Conservation (phyloP, 2,113 vertebrate genomes). For the Dipodomys spectabilis region DNA sequence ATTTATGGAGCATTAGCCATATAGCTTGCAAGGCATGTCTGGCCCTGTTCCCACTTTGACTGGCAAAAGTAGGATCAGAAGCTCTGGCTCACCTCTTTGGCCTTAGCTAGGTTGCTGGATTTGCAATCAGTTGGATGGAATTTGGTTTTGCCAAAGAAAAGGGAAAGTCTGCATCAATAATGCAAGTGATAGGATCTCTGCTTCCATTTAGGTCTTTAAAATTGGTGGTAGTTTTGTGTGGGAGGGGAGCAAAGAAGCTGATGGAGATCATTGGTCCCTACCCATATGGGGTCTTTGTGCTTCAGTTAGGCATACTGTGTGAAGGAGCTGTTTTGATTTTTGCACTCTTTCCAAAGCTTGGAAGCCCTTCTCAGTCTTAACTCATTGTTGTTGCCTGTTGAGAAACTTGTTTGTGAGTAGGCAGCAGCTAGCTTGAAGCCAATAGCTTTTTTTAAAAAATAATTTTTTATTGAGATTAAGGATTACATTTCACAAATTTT, state of each 20-base stretch:
- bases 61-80: conserved; percentile 19
- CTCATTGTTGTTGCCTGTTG: neutral
- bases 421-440: neutral
- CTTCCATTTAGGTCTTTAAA: conserved; percentile 8
- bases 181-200: neutral
- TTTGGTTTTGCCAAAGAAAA: conserved; percentile 49
- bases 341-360: neutral
- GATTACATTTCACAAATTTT: too few relatives aligned
- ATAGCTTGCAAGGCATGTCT: neutral
- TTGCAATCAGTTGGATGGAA: neutral
- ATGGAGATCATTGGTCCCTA: neutral
- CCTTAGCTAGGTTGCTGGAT: neutral
- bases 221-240: neutral
- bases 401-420: neutral
- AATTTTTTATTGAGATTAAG: too few relatives aligned
- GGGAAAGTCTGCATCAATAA: neutral
- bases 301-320: neutral
- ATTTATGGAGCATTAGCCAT: neutral
- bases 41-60: rapidly evolving
- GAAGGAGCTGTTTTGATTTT: neutral
- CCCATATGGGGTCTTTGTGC: neutral
- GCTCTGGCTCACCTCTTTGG: neutral
- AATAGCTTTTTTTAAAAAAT: neutral
- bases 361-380: neutral
- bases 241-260: neutral